Evolutionary conservation across 2,888 invertebrate species (phyloP).

Genomic region (Nephrotoma appendiculata): DNA sequence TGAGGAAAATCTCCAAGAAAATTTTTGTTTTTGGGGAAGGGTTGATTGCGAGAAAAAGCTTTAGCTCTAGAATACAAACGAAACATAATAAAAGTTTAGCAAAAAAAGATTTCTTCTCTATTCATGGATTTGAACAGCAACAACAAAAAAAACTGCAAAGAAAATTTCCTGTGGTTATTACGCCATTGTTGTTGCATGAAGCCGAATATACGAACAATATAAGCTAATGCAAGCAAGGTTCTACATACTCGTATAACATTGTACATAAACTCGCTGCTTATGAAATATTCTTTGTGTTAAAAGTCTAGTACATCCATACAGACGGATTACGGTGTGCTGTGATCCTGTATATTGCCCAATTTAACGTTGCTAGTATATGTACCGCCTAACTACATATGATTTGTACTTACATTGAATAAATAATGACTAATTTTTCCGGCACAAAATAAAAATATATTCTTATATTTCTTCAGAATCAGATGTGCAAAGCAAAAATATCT

Average conservation of each 20-base stretch:
- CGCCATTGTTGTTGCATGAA: background rate
- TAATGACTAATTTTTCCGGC: background rate
- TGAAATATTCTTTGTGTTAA: too few relatives aligned
- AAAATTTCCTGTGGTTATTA: background rate
- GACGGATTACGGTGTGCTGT: background rate
- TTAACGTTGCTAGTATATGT: background rate
- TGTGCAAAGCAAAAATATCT: too few relatives aligned
- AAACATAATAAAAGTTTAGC: background rate
- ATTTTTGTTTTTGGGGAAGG: background rate
- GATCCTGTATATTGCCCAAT: background rate
- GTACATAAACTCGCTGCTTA: background rate
- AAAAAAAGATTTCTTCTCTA: background rate
- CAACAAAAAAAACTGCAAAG: background rate
- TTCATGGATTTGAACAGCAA: background rate
- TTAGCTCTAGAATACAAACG: background rate
- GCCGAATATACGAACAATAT: background rate
- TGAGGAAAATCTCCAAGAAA: background rate
- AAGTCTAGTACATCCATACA: background rate
- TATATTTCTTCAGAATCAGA: too few relatives aligned
- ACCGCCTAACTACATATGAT: background rate
- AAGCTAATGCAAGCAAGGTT: background rate
- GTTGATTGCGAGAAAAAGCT: background rate
- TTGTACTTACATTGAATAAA: background rate
- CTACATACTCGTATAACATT: background rate
- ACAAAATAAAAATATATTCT: background rate